A percentile compares a stretch with the other conserved stretches of the same genome.
Conservation (phyloP, 2,113 vertebrate genomes). For the Anas platyrhynchos region DNA sequence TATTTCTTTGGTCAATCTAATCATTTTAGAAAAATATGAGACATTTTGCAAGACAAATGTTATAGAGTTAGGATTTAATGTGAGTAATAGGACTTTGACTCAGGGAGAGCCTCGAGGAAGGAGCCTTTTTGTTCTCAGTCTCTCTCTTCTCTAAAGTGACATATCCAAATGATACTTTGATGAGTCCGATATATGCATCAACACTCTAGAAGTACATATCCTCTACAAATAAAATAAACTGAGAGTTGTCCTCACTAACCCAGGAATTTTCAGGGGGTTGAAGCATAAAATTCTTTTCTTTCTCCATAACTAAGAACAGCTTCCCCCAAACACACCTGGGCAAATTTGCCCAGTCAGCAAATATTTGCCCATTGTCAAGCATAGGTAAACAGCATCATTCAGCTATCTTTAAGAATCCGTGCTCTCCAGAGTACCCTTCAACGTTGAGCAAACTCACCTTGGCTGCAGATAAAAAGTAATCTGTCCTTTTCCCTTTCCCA, state of each 20-base stretch:
- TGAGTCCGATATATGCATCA: not conserved
- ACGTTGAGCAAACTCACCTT: not conserved
- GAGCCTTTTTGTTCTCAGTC: not conserved
- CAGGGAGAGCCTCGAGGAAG: not conserved
- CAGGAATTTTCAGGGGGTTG: not conserved
- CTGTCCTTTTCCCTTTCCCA: not conserved
- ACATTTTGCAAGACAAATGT: constrained; percentile 13
- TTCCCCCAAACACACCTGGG: not conserved
- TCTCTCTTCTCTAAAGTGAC: not conserved
- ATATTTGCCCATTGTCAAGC: not conserved
- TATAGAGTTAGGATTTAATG: not conserved
- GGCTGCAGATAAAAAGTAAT: not conserved
- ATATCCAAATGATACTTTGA: not conserved
- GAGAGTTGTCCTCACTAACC: not conserved
- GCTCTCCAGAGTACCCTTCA: not conserved
- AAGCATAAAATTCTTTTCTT: not conserved
- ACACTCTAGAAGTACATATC: not conserved
- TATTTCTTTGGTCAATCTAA: constrained; percentile 31
- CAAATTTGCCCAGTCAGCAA: too few relatives aligned
- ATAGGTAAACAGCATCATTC: not conserved
- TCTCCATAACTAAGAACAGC: not conserved
- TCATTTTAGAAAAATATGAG: constrained; percentile 1
- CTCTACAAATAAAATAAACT: not conserved
- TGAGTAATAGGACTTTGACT: not conserved
- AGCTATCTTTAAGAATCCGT: too few relatives aligned